Evolutionary conservation across 2,113 vertebrate species (phyloP).

Genomic region (Arizona elegans): DNA sequence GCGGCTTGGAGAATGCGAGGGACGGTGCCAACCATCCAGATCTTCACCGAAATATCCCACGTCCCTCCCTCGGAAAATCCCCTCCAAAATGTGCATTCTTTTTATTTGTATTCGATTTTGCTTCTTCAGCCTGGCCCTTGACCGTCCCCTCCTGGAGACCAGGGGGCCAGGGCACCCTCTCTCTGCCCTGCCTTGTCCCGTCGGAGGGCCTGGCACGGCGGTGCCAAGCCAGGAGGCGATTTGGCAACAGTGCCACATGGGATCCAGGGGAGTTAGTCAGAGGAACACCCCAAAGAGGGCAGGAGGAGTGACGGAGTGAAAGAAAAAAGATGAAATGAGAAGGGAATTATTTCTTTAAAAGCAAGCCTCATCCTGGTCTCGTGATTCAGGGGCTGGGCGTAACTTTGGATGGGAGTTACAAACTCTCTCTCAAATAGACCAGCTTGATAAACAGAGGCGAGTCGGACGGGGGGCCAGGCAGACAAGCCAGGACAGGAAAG

Average conservation of each 20-base stretch:
- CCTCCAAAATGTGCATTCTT: too few relatives aligned
- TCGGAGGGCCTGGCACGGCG: neutral
- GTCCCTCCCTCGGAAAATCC: neutral
- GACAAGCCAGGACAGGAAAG: neutral
- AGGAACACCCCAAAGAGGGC: neutral
- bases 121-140: neutral
- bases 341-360: neutral
- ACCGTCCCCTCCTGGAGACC: neutral
- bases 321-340: neutral
- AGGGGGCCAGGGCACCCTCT: neutral
- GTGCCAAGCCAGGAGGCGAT: neutral
- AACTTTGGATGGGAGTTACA: neutral
- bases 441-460: neutral
- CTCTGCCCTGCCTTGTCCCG: neutral
- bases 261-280: neutral
- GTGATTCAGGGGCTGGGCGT: neutral
- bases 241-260: neutral
- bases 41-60: neutral
- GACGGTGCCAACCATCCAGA: neutral
- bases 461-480: neutral
- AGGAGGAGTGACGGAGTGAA: neutral
- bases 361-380: neutral
- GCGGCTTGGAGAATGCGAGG: neutral
- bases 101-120: too few relatives aligned
- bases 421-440: neutral